A percentile compares a stretch with the other conserved stretches of the same genome.
Conservation (phyloP, 2,113 vertebrate species). For the Hystrix cristata region DNA sequence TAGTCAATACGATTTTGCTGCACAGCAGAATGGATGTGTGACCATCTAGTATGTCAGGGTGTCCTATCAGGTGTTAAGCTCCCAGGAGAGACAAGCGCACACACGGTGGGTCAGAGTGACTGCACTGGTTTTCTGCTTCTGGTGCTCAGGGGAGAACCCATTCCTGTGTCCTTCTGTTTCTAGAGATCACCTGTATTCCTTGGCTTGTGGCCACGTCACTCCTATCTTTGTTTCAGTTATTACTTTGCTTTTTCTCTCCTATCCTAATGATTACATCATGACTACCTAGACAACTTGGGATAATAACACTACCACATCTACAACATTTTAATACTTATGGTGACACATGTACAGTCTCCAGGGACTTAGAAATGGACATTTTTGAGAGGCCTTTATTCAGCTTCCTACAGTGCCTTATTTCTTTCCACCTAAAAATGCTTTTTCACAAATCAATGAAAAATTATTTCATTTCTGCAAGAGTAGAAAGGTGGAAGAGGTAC, state of each 20-base stretch:
- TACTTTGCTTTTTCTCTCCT: neutral
- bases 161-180: neutral
- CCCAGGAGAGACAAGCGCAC: neutral
- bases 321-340: neutral
- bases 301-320: constrained; percentile 24
- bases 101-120: neutral
- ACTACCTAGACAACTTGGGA: neutral
- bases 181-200: neutral
- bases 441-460: constrained; percentile 38
- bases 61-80: neutral
- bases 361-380: neutral
- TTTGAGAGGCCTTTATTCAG: neutral
- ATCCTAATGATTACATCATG: constrained; percentile 7
- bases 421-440: constrained; percentile 43
- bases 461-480: constrained; percentile 53
- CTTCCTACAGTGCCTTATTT: neutral
- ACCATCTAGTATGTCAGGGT: neutral
- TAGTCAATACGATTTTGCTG: neutral
- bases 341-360: neutral
- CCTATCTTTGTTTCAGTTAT: neutral
- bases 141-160: neutral
- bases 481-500: constrained; percentile 5
- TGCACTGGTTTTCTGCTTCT: neutral
- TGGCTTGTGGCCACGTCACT: neutral
- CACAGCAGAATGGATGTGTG: neutral